phyloP scores from a whole-genome alignment of 64 coral and sea anemone species.

The Astreopora myriophthalma region DNA sequence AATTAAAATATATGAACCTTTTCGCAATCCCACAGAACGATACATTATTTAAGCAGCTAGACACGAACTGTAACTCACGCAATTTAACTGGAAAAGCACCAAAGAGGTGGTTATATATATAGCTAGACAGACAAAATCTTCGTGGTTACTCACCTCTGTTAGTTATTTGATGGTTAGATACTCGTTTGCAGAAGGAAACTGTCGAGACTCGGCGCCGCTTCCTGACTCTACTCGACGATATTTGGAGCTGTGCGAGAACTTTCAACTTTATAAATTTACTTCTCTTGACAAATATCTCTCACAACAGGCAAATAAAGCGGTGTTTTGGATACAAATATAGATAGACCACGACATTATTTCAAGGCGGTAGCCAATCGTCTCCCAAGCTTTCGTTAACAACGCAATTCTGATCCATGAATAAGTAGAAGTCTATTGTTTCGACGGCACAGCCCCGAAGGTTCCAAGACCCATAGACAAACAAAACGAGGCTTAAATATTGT shows the following conservation, averaged over 20 bases:
- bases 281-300: constrained; percentile 22
- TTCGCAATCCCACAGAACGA: background rate
- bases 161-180: background rate
- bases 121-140: background rate
- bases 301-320: constrained; percentile 25
- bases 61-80: background rate
- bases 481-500: background rate
- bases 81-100: background rate
- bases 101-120: background rate
- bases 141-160: background rate
- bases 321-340: constrained; percentile 34
- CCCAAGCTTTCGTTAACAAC: background rate
- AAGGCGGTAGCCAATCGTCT: background rate
- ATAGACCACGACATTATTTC: constrained; percentile 9
- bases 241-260: background rate
- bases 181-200: background rate
- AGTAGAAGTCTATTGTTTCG: background rate
- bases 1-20: background rate
- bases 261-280: constrained; percentile 55
- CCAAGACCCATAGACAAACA: background rate
- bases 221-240: background rate
- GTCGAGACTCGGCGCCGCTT: background rate
- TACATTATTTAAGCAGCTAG: background rate
- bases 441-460: background rate
- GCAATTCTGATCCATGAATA: background rate